These are phyloP conservation scores for Anguilla obscura DNA, from an alignment of 2,797 vertebrate species.

Conservation along the genomic window DNA sequence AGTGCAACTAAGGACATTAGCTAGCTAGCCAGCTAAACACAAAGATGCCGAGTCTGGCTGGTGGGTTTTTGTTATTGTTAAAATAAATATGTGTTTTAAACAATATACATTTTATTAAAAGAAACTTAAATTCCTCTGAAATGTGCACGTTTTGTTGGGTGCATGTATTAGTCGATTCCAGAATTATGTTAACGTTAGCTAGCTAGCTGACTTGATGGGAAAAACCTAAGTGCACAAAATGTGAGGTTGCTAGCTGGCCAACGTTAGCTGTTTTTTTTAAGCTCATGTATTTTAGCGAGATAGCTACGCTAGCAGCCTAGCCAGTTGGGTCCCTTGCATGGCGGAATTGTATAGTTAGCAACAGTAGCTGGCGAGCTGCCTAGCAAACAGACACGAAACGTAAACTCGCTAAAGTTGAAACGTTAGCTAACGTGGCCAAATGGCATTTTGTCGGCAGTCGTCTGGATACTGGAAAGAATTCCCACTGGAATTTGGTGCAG, in stretches of 20 bases:
- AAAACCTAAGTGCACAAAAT: neutral
- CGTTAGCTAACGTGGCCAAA: neutral
- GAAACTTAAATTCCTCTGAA: neutral
- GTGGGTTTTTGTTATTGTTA: neutral
- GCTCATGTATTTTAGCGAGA: neutral
- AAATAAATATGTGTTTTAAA: neutral
- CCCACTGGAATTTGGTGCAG: neutral
- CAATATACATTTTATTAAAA: neutral
- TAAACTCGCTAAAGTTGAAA: slow-evolving; percentile 17
- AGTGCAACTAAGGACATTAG: slow-evolving; percentile 60
- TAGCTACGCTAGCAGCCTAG: neutral
- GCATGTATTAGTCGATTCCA: neutral
- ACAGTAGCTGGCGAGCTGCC: neutral
- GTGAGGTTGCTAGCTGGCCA: neutral
- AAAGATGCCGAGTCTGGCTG: slow-evolving; percentile 19
- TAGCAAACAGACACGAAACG: neutral
- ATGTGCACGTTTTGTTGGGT: neutral
- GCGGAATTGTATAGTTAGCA: neutral
- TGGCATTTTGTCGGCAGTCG: neutral
- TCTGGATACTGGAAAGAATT: neutral
- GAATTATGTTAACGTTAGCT: neutral
- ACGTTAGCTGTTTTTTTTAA: neutral
- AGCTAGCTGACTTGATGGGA: neutral
- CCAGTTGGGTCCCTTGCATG: neutral
- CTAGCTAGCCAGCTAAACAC: slow-evolving; percentile 24